Evolutionary conservation across 2,888 invertebrate species (phyloP).

Genomic region (Aphodius granarius): DNA sequence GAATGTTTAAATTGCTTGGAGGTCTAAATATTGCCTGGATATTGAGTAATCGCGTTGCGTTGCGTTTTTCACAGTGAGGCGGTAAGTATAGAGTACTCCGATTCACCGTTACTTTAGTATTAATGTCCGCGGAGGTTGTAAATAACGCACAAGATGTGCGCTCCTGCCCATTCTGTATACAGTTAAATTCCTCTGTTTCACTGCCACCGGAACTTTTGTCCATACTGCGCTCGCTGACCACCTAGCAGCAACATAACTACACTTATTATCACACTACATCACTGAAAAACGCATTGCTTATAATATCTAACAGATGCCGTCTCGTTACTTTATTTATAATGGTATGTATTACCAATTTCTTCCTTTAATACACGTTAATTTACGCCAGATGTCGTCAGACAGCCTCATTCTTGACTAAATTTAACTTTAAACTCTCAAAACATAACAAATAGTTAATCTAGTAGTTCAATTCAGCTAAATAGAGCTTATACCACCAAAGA

Average conservation of each 20-base stretch:
- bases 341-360: neutral
- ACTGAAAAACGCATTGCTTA: neutral
- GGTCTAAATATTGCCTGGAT: neutral
- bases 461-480: too few relatives aligned
- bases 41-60: neutral
- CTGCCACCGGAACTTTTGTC: neutral
- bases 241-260: neutral
- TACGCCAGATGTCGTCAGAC: neutral
- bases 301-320: neutral
- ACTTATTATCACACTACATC: neutral
- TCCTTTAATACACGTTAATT: neutral
- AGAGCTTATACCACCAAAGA: neutral
- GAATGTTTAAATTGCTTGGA: neutral
- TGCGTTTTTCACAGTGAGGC: neutral
- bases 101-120: neutral
- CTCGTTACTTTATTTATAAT: neutral
- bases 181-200: neutral
- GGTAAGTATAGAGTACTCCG: neutral
- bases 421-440: too few relatives aligned
- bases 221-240: neutral
- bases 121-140: neutral
- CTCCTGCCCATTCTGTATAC: neutral
- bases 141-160: neutral
- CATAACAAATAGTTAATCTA: too few relatives aligned
- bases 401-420: too few relatives aligned